Evolutionary conservation across 2,888 invertebrate species (phyloP), one percentile per base, ranked within the genome.

Genomic region (Seira sanloemensis): DNA sequence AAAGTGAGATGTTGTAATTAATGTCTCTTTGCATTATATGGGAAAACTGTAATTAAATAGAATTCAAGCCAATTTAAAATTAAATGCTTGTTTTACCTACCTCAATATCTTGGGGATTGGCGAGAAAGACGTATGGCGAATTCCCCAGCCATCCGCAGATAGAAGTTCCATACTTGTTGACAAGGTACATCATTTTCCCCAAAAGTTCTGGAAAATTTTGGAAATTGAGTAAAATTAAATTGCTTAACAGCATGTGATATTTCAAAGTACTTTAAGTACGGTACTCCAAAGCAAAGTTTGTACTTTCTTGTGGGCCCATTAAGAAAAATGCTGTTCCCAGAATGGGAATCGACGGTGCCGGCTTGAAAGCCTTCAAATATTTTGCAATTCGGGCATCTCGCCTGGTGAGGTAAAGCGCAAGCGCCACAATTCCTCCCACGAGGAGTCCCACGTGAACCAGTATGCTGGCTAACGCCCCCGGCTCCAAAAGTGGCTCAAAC

Each of bases 141-240:
- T 84, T 84, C 12, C 71, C 84, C 16, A 86, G 16, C 86, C 86
- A 86, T 19, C 54, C 46, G 12, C 37, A 0, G 12, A 80, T 62
- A 18, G 58, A 18, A 0, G 4, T n/a, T 69, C 83, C 83, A 77
- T 83, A 65, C 5, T 69, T 12, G 5, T 78, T 18, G 16, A 26
- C 26, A 66, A 37, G 78, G 2, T 18, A 23, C 2, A 58, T 1
- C 16, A 83, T n/a, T 1, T 68, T 1, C 0, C 21, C 27, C 5
- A 79, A 19, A 2, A 86, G 21, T 24, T 83, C 86, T 86, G 25
- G 7, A 65, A 26, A 24, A n/a, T 19, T 23, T 50, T 2, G 54
- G 21, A 21, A 68, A 24, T 68, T 19, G 21, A 5, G 1, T 18
- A 27, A 37, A 18, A 69, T 5, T 27, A 37, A 21, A 69, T 25